These are phyloP conservation scores for Mormyrops boulengeri DNA, from an alignment of 2,797 vertebrate species.

Conservation along the genomic window DNA sequence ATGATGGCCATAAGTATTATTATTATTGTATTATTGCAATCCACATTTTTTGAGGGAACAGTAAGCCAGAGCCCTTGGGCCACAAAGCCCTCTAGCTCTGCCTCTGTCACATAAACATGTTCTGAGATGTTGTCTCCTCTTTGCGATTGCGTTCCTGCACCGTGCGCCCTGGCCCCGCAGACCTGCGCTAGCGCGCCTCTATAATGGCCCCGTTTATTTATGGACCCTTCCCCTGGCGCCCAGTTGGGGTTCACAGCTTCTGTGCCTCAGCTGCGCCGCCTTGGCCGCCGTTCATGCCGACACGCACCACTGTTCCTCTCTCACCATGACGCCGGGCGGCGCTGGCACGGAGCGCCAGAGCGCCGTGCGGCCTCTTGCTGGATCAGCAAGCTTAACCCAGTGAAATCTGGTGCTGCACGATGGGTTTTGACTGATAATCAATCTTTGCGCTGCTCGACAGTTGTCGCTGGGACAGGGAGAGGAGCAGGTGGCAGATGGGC, in stretches of 20 bases:
- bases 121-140: slow-evolving; percentile 25
- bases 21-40: background rate
- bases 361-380: slow-evolving; percentile 83
- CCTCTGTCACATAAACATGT: background rate
- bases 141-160: slow-evolving; percentile 29
- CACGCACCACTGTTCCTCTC: slow-evolving; percentile 79
- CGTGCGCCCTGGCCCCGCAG: slow-evolving; percentile 37
- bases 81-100: background rate
- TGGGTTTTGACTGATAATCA: slow-evolving; percentile 90
- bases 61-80: background rate
- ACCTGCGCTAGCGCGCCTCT: slow-evolving; percentile 34
- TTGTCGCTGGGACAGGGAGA: slow-evolving; percentile 81
- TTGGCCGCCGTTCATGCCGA: slow-evolving; percentile 75
- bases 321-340: slow-evolving; percentile 57
- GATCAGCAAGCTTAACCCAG: slow-evolving; percentile 93
- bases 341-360: slow-evolving; percentile 74
- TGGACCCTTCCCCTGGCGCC: slow-evolving; percentile 48
- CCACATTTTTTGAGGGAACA: background rate
- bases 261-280: slow-evolving; percentile 71
- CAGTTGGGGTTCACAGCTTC: slow-evolving; percentile 68
- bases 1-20: background rate
- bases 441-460: slow-evolving; percentile 88
- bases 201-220: slow-evolving; percentile 48
- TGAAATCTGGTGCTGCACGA: slow-evolving; percentile 83
- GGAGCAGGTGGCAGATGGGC: slow-evolving; percentile 89